Conservation (phyloP, 2,113 vertebrate species). For the Xenopus laevis region DNA sequence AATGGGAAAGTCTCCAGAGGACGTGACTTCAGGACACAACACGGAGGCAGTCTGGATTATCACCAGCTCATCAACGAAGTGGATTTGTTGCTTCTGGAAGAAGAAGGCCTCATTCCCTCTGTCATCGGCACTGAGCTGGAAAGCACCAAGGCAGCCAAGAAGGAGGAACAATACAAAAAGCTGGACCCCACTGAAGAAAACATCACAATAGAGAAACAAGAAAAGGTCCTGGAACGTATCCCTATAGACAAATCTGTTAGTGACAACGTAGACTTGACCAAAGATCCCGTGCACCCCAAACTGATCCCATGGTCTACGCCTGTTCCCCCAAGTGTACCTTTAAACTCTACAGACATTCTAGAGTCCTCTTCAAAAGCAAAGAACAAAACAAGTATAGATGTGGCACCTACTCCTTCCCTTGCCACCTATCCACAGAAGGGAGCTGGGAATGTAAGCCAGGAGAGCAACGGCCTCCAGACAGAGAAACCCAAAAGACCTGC, state of each 20-base stretch:
- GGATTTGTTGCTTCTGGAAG: conserved; percentile 15
- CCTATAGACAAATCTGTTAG: conserved; percentile 51
- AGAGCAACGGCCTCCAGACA: neutral
- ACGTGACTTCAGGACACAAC: no score
- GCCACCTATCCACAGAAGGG: neutral
- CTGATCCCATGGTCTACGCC: conserved; percentile 13
- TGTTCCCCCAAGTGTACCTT: neutral
- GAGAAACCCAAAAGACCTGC: conserved; percentile 53
- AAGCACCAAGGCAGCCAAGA: conserved; percentile 16
- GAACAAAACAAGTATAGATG: conserved; percentile 48
- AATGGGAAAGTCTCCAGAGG: no score
- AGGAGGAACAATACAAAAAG: conserved; percentile 47
- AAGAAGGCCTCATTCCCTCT: conserved; percentile 23
- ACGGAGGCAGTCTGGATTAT: neutral
- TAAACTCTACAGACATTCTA: conserved; percentile 28
- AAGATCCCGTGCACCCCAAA: conserved; percentile 42
- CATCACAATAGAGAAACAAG: conserved; percentile 66
- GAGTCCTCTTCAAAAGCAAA: conserved; percentile 34
- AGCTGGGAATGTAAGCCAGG: neutral
- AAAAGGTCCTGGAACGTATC: neutral
- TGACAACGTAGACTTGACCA: conserved; percentile 55
- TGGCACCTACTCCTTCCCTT: conserved; percentile 11
- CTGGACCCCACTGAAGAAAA: conserved; percentile 63
- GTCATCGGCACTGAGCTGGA: neutral
- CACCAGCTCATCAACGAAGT: conserved; percentile 22